Evolutionary conservation across 2,888 invertebrate species (phyloP).

Genomic region (Lomographa bimaculata): DNA sequence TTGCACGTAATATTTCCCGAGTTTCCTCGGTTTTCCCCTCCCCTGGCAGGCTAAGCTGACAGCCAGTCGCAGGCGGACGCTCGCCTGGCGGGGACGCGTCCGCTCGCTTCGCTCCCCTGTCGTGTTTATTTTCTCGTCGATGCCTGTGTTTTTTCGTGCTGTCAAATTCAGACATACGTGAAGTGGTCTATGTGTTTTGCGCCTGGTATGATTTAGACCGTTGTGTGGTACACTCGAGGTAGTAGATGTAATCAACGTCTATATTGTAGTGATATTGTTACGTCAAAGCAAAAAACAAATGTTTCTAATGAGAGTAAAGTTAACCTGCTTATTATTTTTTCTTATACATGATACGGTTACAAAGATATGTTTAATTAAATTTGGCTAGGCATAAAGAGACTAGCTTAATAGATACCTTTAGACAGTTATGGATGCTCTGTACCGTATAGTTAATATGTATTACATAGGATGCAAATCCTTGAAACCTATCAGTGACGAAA

Average conservation of each 20-base stretch:
- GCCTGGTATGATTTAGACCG: slow-evolving; percentile 4
- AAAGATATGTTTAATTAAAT: slow-evolving; percentile 7
- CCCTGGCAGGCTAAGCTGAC: not conserved
- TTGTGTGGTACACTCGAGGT: not conserved
- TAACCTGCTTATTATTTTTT: too few species aligned
- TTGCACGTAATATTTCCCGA: slow-evolving; percentile 29
- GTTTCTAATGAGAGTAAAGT: slow-evolving; percentile 3
- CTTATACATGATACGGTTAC: too few species aligned
- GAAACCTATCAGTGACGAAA: slow-evolving; percentile 15
- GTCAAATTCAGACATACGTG: slow-evolving; percentile 5
- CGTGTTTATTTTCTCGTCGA: slow-evolving; percentile 13
- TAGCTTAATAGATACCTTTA: not conserved
- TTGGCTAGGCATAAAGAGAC: slow-evolving; percentile 14
- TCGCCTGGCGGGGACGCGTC: slow-evolving; percentile 44
- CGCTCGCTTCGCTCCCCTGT: slow-evolving; percentile 20
- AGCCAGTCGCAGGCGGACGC: slow-evolving; percentile 43
- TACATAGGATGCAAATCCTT: slow-evolving; percentile 14
- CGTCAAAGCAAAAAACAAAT: slow-evolving; percentile 1
- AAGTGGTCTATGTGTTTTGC: slow-evolving; percentile 6
- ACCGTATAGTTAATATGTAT: too few species aligned
- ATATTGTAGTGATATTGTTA: not conserved
- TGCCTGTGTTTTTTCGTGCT: slow-evolving; percentile 10
- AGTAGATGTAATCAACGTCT: not conserved
- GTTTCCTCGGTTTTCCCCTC: slow-evolving; percentile 15
- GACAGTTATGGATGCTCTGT: not conserved